phyloP scores from a whole-genome alignment of 2,113 vertebrate genomes.

The Zeus faber region DNA sequence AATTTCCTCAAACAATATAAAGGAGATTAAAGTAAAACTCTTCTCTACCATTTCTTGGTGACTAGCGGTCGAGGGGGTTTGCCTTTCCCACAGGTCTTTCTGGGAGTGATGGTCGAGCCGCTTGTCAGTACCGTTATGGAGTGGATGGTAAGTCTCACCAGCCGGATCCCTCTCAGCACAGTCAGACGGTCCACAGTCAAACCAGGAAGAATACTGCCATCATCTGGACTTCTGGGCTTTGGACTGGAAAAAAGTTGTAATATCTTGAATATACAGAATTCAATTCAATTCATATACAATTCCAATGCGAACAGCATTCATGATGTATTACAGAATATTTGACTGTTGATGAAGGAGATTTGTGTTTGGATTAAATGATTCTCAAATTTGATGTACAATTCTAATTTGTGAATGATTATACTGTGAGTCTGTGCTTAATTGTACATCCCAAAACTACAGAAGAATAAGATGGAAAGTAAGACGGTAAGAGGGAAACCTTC shows the following conservation, averaged over 20 bases:
- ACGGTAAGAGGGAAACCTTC: too few relatives aligned
- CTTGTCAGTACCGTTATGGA: conserved; percentile 73
- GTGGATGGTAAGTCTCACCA: conserved; percentile 78
- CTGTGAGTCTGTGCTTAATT: too few relatives aligned
- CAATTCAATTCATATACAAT: too few relatives aligned
- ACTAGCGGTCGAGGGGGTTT: conserved; percentile 72
- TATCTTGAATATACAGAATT: too few relatives aligned
- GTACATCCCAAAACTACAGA: too few relatives aligned
- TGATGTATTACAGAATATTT: too few relatives aligned
- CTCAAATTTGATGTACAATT: too few relatives aligned
- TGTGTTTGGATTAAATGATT: too few relatives aligned
- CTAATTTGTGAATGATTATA: too few relatives aligned
- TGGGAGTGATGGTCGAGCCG: conserved; percentile 45
- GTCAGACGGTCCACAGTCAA: conserved; percentile 75
- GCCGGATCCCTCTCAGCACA: conserved; percentile 70
- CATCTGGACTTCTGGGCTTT: conserved; percentile 1
- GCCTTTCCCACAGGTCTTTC: conserved; percentile 61
- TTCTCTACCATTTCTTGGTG: conserved; percentile 78
- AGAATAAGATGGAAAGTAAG: too few relatives aligned
- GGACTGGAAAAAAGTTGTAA: neutral
- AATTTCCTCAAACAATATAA: neutral
- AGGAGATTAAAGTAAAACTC: neutral
- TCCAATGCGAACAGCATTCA: too few relatives aligned
- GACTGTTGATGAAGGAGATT: too few relatives aligned
- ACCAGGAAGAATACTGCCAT: conserved; percentile 9